A percentile compares a stretch with the other conserved stretches of the same genome.
These are phyloP conservation scores for Serranus cabrilla DNA, from an alignment of 2,797 vertebrate species.

Conservation along the genomic window DNA sequence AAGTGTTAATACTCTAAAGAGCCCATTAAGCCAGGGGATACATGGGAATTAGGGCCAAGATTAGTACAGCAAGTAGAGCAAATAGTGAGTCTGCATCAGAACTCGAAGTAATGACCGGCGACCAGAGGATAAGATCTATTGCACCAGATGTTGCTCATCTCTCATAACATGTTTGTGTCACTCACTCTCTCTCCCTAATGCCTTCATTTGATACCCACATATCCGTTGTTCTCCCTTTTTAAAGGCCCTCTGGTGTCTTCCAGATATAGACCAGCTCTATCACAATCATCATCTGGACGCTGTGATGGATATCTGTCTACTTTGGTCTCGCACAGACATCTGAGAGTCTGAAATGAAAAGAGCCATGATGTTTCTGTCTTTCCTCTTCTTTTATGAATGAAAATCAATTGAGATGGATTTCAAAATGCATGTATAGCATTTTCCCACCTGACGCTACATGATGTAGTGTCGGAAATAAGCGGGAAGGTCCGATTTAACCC, in stretches of 20 bases:
- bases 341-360: slow-evolving; percentile 52
- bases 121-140: slow-evolving; percentile 75
- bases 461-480: background rate
- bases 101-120: slow-evolving; percentile 59
- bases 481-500: too few species aligned
- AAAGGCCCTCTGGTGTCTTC: slow-evolving; percentile 72
- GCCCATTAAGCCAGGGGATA: slow-evolving; percentile 79
- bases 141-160: slow-evolving; percentile 84
- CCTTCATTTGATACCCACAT: slow-evolving; percentile 76
- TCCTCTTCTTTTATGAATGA: slow-evolving; percentile 19
- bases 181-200: slow-evolving; percentile 73
- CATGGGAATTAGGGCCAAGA: slow-evolving; percentile 80
- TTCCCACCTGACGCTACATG: background rate
- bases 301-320: slow-evolving; percentile 74
- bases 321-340: slow-evolving; percentile 58
- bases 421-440: background rate
- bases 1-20: slow-evolving; percentile 82
- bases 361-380: slow-evolving; percentile 19
- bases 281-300: slow-evolving; percentile 56
- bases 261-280: slow-evolving; percentile 76
- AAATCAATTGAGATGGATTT: slow-evolving; percentile 49
- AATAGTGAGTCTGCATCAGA: slow-evolving; percentile 57
- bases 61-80: slow-evolving; percentile 73
- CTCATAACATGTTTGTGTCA: slow-evolving; percentile 86
- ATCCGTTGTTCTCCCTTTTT: slow-evolving; percentile 72